Base-by-base conservation (phyloP, 2,113 vertebrate genomes). In the Onychostruthus taczanowskii region DNA sequence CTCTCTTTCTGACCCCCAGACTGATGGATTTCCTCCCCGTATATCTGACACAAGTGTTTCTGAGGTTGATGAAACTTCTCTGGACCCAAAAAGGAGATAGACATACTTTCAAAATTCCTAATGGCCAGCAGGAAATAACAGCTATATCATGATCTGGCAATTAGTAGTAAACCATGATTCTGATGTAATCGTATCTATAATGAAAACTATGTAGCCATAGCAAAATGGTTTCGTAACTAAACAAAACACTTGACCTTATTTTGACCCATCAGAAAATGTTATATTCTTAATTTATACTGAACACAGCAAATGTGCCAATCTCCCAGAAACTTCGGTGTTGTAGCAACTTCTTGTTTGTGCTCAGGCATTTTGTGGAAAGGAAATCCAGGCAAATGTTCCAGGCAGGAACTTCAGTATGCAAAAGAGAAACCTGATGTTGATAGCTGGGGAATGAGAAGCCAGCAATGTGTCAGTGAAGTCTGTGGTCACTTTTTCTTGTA, bases 71-170 rank as follows among this genome's bases (percentile, higher is more conserved):
- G 88, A 94, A 96, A 94, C 70, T 79, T 86, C 47, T 77, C n/a
- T 94, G 96, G 93, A 96, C 56, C 79, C 61, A 76, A 92, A 87
- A 88, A 92, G 79, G 94, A 85, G 84, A 94, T 72, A 94, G 78
- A 63, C 80, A 90, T 44, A 33, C 31, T 95, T 95, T 96, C 87
- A 96, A 93, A 93, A 96, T 97, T 93, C 87, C 56, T 44, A 58
- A 66, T 82, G 1, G 1, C 66, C 90, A 80, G 39, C 26, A 88
- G 82, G 85, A 93, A 96, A 95, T 94, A 87, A 67, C 53, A 87
- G 39, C 26, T 59, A 63, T 73, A 96, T 81, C 85, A 90, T 84
- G 84, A 88, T 78, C 47, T 85, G 56, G 46, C 62, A 81, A 49
- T 31, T 68, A 84, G 13, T 35, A 61, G 69, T 91, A 78, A 87